These are phyloP conservation scores for Chymomyza caudatula DNA, from an alignment of 2,888 invertebrate genomes.

Conservation along the genomic window DNA sequence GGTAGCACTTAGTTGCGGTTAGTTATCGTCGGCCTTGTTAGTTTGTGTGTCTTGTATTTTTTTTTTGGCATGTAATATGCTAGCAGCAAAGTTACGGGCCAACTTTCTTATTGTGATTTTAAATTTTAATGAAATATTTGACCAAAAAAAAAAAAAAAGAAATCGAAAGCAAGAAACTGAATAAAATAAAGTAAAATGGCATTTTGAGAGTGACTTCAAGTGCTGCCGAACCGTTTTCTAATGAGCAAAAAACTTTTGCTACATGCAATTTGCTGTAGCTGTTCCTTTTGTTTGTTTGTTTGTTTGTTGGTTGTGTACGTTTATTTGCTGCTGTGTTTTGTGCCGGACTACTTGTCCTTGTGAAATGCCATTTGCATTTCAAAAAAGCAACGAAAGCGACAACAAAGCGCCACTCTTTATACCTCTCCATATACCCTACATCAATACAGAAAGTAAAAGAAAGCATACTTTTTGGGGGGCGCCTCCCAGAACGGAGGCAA, in stretches of 20 bases:
- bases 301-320: background rate
- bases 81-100: background rate
- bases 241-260: slow-evolving; percentile 29
- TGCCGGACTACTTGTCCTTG: slow-evolving; percentile 52
- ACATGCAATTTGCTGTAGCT: background rate
- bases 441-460: slow-evolving; percentile 40
- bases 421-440: no score
- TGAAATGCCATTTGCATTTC: slow-evolving; percentile 58
- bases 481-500: slow-evolving; percentile 5
- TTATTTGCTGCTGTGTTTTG: background rate
- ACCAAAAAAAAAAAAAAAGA: slow-evolving; percentile 18
- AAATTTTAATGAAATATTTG: slow-evolving; percentile 31
- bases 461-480: slow-evolving; percentile 51
- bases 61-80: background rate
- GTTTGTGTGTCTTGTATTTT: background rate
- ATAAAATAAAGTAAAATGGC: background rate
- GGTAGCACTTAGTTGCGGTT: slow-evolving; percentile 21
- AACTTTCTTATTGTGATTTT: slow-evolving; percentile 12
- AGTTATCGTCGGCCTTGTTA: background rate
- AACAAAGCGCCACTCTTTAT: slow-evolving; percentile 57
- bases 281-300: background rate
- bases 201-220: slow-evolving; percentile 28
- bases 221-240: slow-evolving; percentile 19
- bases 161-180: background rate
- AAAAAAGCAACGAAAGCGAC: slow-evolving; percentile 21